Evolutionary conservation across 2,113 vertebrate genomes (phyloP), one percentile per base, ranked within the genome.

Genomic region (Puntigrus tetrazona): DNA sequence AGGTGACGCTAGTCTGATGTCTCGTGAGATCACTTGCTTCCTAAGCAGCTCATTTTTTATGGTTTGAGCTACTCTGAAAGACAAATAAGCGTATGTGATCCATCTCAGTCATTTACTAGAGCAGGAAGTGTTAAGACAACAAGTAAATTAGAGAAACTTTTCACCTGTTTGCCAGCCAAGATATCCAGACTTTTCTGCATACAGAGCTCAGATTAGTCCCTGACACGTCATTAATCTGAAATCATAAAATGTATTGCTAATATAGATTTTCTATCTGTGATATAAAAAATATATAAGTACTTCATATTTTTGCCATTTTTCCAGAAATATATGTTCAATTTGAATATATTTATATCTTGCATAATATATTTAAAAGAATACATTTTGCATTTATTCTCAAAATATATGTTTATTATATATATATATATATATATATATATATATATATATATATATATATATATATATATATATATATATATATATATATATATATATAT

Each of bases 1-100:
- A 55, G 9, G 94, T 84, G 50, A 95, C 91, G n/a, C 87, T 45
- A 4, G 3, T 16, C 79, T 96, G 91, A 97, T 88, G 5, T 75
- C 1, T 84, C 85, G 92, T 85, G n/a, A 97, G 88, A 0, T 41
- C 0, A 0, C 0, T 7, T 76, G 93, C 92, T 1, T 92, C 63
- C 0, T 1, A 0, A 31, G 6, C 3, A 97, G 88, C 11, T 92
- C 18, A 0, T 0, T 0, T 80, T 5, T 18, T 25, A 84, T 31
- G 0, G 0, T 0, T 0, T 0, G 0, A n/a, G 0, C 3, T 0
- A 0, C 16, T 77, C 6, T 34, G 1, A 38, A 82, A 73, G 25
- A 82, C 63, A 86, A 86, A 78, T 0, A 61, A 77, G 11, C 1
- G 80, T 47, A 11, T 0, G 3, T 34, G 14, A 47, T 47, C 16